Percentiles rank a stretch among this genome's conserved stretches.
Evolutionary conservation across 2,888 invertebrate species (phyloP).

Genomic region (Fragum fragum): DNA sequence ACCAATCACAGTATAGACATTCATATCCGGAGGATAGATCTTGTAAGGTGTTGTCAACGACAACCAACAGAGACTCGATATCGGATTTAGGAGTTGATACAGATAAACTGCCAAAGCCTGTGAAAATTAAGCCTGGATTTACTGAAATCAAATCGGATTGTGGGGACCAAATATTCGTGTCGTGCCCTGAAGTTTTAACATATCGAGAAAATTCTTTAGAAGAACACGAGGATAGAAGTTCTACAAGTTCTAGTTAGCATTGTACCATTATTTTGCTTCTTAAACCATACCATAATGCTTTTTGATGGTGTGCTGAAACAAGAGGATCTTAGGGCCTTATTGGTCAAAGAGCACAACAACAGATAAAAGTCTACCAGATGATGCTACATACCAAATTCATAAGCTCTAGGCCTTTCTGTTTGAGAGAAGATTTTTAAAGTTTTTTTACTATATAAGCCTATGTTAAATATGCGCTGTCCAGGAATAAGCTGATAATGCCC

Average conservation of each 20-base stretch:
- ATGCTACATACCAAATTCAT: too few species aligned
- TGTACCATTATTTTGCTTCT: too few species aligned
- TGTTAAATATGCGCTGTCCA: too few species aligned
- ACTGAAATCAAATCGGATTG: neutral
- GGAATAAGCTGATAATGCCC: too few species aligned
- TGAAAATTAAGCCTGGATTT: constrained; percentile 11
- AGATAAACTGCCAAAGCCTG: constrained; percentile 60
- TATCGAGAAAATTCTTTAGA: constrained; percentile 42
- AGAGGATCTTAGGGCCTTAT: too few species aligned
- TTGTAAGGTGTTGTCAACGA: neutral
- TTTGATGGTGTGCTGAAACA: too few species aligned
- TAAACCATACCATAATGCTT: too few species aligned
- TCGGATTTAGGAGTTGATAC: constrained; percentile 48
- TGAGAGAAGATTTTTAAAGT: too few species aligned
- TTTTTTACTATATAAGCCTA: too few species aligned
- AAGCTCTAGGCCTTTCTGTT: too few species aligned
- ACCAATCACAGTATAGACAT: constrained; percentile 16
- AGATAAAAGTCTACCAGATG: too few species aligned
- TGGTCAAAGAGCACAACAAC: too few species aligned
- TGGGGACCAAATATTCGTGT: neutral
- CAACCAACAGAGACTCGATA: constrained; percentile 17
- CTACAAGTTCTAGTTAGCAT: neutral
- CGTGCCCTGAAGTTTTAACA: neutral
- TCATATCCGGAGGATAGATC: constrained; percentile 6
- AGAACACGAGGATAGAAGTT: constrained; percentile 25